These are phyloP conservation scores for Halcyon badia DNA, from an alignment of 2,797 vertebrate genomes.

Conservation along the genomic window DNA sequence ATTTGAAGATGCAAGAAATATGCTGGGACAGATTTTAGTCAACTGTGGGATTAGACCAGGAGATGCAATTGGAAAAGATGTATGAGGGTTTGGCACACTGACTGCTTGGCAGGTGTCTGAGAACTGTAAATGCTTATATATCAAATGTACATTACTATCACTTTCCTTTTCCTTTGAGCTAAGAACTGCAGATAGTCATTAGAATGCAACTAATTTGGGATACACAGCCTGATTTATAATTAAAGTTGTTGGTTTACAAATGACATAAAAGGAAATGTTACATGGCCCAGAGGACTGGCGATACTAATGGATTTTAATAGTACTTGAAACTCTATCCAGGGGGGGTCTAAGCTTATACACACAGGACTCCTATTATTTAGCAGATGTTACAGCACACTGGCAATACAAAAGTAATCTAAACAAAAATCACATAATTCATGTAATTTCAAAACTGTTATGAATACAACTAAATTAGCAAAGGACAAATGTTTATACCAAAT, in stretches of 20 bases:
- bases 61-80: background rate
- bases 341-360: background rate
- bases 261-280: background rate
- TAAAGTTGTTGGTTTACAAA: constrained; percentile 51
- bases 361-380: constrained; percentile 2
- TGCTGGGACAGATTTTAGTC: background rate
- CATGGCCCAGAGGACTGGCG: background rate
- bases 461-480: constrained; percentile 23
- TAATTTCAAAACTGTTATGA: constrained; percentile 16
- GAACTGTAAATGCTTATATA: background rate
- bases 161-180: background rate
- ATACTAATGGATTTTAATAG: constrained; percentile 25
- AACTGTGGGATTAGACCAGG: background rate
- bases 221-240: constrained; percentile 26
- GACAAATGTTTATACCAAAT: background rate
- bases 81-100: background rate
- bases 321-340: background rate
- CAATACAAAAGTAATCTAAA: background rate
- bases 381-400: background rate
- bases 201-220: constrained; percentile 36
- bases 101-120: background rate
- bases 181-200: background rate
- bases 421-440: background rate
- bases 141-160: background rate
- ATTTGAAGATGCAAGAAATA: background rate